phyloP scores from a whole-genome alignment of 2,888 invertebrate species.

The Pammene aurita region DNA sequence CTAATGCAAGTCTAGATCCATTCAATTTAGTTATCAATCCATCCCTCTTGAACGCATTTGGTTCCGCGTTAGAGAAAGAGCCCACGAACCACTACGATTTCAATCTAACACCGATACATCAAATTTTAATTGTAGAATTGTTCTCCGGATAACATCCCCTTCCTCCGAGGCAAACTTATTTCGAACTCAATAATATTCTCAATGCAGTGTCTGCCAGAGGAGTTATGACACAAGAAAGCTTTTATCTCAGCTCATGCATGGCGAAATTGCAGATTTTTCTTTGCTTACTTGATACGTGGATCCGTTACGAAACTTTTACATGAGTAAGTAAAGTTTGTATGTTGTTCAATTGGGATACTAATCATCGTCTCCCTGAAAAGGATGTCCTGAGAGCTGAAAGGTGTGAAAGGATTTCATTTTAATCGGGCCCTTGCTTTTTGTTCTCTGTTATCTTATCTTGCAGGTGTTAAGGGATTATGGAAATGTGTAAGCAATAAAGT shows the following conservation, averaged over 20 bases:
- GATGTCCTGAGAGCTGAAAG: too few relatives aligned
- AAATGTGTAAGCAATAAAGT: too few relatives aligned
- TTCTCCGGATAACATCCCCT: constrained; percentile 23
- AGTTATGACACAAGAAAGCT: constrained; percentile 70
- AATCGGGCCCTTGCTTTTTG: too few relatives aligned
- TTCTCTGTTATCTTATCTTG: too few relatives aligned
- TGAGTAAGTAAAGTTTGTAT: constrained; percentile 17
- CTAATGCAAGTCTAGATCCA: background rate
- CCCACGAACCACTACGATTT: background rate
- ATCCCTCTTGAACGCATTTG: background rate
- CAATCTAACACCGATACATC: background rate
- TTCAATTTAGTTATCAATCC: background rate
- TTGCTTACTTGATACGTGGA: constrained; percentile 41
- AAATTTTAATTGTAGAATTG: background rate
- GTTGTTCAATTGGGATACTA: background rate
- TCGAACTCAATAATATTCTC: constrained; percentile 53
- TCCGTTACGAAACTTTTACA: constrained; percentile 44
- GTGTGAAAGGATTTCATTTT: too few relatives aligned
- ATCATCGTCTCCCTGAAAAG: background rate
- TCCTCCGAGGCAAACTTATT: constrained; percentile 40
- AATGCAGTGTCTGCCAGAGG: constrained; percentile 49
- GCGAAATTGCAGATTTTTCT: constrained; percentile 44
- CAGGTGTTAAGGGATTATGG: too few relatives aligned
- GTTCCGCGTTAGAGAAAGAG: background rate
- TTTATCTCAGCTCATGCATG: constrained; percentile 60